Evolutionary conservation across 2,113 vertebrate genomes (phyloP), one percentile per base, ranked within the genome.

Genomic region (Xyrauchen texanus): DNA sequence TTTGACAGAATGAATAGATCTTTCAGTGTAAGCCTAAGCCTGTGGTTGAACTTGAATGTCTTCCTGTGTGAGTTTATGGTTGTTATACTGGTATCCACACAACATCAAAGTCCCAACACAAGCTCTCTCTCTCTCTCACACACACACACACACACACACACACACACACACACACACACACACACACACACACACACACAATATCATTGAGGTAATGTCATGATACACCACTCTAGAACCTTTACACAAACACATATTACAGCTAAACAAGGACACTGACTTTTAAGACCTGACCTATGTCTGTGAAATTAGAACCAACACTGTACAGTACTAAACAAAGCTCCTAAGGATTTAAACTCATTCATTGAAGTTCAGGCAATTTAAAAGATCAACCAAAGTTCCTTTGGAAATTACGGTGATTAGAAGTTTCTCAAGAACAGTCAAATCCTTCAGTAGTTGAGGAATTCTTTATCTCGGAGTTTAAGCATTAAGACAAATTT

Each of bases 61-160:
- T 76, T 76, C 74, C 74, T 64, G 62, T 76, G 49, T 34, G 74
- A 6, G 62, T 66, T 76, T 8, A 76, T 76, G 74, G 49, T 76
- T 61, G 74, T 45, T 61, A 55, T 76, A 76, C 74, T 76, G 74
- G 74, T 76, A 76, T 63, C 11, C 72, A 74, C 21, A 34, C 10
- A 74, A 74, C 72, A 51, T 74, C 72, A 74, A 74, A 63, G 72
- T 45, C 53, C 53, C 53, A 73, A 62, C 57, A 21, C 74, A 65
- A 34, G 47, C 12, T 51, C 45, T n/a, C n/a, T n/a, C n/a, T n/a
- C n/a, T n/a, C n/a, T n/a, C n/a, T n/a, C n/a, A 58, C 46, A 75
- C 60, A 75, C 21, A 34, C 21, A 58, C 46, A 75, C 60, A 75
- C 15, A 64, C 15, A 73, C n/a, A 58, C 46, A 75, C 60, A 75